phyloP scores from a whole-genome alignment of 2,888 invertebrate species.

The Chrysomela aeneicollis region DNA sequence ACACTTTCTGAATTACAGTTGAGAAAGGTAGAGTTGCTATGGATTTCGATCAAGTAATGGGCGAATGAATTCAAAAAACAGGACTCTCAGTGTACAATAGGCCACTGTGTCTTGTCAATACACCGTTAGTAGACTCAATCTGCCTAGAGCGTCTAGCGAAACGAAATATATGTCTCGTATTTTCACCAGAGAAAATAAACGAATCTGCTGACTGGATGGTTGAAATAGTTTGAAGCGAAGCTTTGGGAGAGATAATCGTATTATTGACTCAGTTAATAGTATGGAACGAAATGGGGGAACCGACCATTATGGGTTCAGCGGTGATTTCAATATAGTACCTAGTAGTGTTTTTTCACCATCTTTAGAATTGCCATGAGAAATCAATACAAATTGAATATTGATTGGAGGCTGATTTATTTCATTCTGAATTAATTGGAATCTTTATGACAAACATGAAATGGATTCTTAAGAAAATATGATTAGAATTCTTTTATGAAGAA shows the following conservation, averaged over 20 bases:
- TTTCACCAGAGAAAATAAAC: conserved; percentile 14
- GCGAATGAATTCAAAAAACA: not conserved
- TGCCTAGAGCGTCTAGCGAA: conserved; percentile 7
- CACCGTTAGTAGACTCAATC: not conserved
- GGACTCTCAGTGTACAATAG: not conserved
- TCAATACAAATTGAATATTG: no score
- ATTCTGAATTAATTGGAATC: no score
- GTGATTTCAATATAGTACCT: not conserved
- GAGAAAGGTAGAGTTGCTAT: no score
- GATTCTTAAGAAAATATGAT: no score
- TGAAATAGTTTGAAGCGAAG: not conserved
- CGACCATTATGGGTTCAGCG: not conserved
- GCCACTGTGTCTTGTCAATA: not conserved
- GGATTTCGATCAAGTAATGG: no score
- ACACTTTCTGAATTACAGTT: no score
- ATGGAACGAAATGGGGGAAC: not conserved
- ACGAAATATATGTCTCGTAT: conserved; percentile 6
- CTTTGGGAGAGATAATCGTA: not conserved
- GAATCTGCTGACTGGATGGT: not conserved
- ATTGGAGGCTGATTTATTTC: no score
- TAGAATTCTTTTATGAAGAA: no score
- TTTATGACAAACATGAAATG: no score
- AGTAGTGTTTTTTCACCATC: not conserved
- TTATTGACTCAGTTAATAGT: not conserved
- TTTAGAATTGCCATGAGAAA: no score